Evolutionary conservation across 2,113 vertebrate genomes (phyloP).

Genomic region (Plestiodon gilberti): DNA sequence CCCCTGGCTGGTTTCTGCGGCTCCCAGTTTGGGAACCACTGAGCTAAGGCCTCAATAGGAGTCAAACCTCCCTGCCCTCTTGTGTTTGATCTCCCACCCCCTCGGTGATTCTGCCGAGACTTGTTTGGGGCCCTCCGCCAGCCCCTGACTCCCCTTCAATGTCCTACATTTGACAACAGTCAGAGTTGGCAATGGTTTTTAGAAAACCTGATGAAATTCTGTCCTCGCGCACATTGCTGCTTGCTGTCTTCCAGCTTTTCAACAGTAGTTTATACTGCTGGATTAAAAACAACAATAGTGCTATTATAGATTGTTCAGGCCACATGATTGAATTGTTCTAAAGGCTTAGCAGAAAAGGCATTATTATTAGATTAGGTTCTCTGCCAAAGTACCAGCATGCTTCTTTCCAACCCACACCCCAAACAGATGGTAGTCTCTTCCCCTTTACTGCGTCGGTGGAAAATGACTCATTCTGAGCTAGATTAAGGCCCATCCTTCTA

Average conservation of each 20-base stretch:
- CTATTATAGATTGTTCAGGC: background rate
- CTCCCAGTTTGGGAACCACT: too few species aligned
- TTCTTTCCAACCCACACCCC: background rate
- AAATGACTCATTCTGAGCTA: background rate
- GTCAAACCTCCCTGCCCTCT: background rate
- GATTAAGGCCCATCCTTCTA: background rate
- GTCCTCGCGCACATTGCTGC: too few species aligned
- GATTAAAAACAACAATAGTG: background rate
- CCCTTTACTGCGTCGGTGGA: background rate
- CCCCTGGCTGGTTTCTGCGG: too few species aligned
- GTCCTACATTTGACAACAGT: background rate
- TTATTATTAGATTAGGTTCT: background rate
- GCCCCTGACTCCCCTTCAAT: background rate
- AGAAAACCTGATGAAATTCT: too few species aligned
- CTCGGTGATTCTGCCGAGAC: background rate
- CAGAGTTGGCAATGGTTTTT: too few species aligned
- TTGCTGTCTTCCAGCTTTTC: too few species aligned
- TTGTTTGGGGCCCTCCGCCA: background rate
- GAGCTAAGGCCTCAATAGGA: too few species aligned
- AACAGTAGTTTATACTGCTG: background rate
- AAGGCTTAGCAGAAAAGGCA: background rate
- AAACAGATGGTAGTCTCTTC: fast-evolving
- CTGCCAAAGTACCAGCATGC: background rate
- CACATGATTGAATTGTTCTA: background rate
- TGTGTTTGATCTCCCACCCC: too few species aligned